Evolutionary conservation across 2,113 vertebrate genomes (phyloP).

Genomic region (Anhinga anhinga): DNA sequence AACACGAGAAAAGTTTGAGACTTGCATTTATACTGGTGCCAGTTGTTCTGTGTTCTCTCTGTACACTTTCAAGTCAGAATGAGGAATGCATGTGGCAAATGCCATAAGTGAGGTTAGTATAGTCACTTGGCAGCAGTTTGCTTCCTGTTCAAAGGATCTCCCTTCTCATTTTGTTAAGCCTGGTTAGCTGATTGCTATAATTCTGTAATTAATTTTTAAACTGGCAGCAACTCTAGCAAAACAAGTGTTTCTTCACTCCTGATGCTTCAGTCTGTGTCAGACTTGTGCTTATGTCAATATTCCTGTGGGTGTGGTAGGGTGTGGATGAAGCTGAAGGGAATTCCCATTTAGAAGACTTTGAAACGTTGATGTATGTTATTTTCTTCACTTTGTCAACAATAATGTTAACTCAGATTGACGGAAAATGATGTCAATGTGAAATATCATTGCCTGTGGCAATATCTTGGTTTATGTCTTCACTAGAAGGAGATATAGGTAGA

Average conservation of each 20-base stretch:
- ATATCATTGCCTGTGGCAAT: neutral
- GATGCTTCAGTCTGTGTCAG: neutral
- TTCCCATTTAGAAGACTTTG: neutral
- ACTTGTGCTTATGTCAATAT: neutral
- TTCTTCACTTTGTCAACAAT: neutral
- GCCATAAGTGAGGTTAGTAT: neutral
- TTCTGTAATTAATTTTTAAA: neutral
- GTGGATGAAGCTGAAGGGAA: neutral
- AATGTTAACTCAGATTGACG: neutral
- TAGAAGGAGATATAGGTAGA: neutral
- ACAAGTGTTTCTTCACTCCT: neutral
- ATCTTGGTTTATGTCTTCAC: neutral
- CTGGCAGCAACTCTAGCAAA: neutral
- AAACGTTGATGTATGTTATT: neutral
- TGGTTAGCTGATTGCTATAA: neutral
- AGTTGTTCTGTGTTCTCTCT: neutral
- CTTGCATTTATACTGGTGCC: fast-evolving
- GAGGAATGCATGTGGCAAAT: neutral
- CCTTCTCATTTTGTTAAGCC: neutral
- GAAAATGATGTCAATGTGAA: neutral
- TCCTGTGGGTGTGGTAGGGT: neutral
- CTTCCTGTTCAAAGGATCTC: neutral
- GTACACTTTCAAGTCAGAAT: neutral
- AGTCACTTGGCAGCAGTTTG: neutral
- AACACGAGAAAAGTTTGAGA: neutral